A percentile compares a stretch with the other conserved stretches of the same genome.
Conservation (phyloP, 2,888 invertebrate species). For the Oxystoma pomonae region DNA sequence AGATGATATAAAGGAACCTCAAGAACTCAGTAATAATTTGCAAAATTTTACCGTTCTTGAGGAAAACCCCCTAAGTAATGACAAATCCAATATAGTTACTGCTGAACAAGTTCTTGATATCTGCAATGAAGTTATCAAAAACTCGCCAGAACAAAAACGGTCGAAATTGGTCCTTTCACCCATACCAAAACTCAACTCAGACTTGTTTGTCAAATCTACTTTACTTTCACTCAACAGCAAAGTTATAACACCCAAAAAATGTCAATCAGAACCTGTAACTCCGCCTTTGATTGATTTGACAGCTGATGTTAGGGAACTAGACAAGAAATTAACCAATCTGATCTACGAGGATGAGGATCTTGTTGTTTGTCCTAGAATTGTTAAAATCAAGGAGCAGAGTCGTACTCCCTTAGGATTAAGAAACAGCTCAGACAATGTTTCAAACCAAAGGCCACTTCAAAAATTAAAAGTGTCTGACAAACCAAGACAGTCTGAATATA, state of each 20-base stretch:
- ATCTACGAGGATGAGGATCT: constrained; percentile 56
- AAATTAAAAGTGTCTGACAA: constrained; percentile 43
- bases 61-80: neutral
- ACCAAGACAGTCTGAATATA: constrained; percentile 36
- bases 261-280: constrained; percentile 24
- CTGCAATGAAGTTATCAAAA: neutral
- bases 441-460: constrained; percentile 27
- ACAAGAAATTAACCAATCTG: constrained; percentile 51
- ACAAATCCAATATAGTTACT: neutral
- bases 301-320: constrained; percentile 39
- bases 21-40: neutral
- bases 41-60: neutral
- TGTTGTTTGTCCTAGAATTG: constrained; percentile 35
- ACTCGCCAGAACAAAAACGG: neutral
- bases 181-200: neutral
- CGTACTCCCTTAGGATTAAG: constrained; percentile 39
- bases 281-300: constrained; percentile 30
- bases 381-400: constrained; percentile 35
- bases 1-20: neutral
- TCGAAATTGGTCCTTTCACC: neutral
- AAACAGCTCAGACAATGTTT: constrained; percentile 32
- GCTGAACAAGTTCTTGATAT: neutral
- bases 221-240: constrained; percentile 7
- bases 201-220: neutral
- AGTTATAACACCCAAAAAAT: constrained; percentile 16